Evolutionary conservation across 2,113 vertebrate genomes (phyloP).

Genomic region (Suricata suricatta): DNA sequence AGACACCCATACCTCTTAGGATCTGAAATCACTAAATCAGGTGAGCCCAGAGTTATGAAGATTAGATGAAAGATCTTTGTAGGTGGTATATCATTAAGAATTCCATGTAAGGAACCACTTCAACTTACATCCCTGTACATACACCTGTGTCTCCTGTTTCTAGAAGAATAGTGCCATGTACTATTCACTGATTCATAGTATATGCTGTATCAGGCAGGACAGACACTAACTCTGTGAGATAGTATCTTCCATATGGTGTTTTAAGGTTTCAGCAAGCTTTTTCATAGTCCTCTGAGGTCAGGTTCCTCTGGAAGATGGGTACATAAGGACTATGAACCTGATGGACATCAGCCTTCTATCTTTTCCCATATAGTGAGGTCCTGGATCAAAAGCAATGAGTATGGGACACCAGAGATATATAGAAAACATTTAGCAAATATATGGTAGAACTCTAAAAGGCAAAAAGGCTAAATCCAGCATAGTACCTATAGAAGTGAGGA

Average conservation of each 20-base stretch:
- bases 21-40: background rate
- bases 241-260: background rate
- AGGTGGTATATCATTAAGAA: background rate
- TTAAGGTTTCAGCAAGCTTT: background rate
- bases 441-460: background rate
- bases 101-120: background rate
- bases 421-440: background rate
- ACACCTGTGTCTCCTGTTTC: background rate
- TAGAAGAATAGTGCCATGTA: background rate
- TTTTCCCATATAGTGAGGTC: background rate
- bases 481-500: background rate
- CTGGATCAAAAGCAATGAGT: background rate
- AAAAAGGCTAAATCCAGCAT: background rate
- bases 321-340: background rate
- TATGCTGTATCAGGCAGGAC: background rate
- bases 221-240: background rate
- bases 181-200: background rate
- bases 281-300: background rate
- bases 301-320: background rate
- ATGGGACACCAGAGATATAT: background rate
- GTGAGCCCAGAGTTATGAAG: background rate
- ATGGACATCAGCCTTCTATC: background rate
- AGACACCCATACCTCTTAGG: background rate
- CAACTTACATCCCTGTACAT: background rate
- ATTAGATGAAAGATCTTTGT: background rate